Percentiles rank a stretch among this genome's conserved stretches.
Conservation (phyloP, 1,140 invertebrate species). For the Drosophila yakuba region DNA sequence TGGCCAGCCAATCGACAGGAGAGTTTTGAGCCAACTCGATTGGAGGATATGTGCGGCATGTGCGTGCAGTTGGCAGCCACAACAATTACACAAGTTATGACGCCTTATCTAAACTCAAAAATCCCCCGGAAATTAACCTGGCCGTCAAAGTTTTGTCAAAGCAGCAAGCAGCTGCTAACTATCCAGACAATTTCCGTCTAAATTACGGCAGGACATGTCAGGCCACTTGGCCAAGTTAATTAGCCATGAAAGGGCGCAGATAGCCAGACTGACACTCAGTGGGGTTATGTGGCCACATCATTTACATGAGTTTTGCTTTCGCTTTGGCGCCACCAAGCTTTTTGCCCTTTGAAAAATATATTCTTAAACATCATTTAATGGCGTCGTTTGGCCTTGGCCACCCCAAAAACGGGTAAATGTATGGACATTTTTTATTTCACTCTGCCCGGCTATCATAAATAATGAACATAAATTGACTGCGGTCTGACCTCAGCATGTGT, state of each 20-base stretch:
- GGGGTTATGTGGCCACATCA: conserved; percentile 55
- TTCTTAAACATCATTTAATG: conserved; percentile 51
- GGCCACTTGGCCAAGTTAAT: conserved; percentile 55
- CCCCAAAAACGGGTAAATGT: conserved; percentile 15
- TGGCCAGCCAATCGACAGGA: conserved; percentile 16
- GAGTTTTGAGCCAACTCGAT: not conserved
- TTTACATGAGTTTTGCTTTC: conserved; percentile 38
- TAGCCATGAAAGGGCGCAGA: conserved; percentile 58
- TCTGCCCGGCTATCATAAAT: conserved; percentile 51
- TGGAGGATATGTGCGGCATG: conserved; percentile 8
- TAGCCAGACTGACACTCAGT: not conserved
- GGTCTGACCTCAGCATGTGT: conserved; percentile 35
- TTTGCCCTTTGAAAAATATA: conserved; percentile 49
- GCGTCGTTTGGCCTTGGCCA: conserved; percentile 43
- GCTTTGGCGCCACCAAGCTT: not conserved
- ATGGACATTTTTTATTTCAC: conserved; percentile 58
- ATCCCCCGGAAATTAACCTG: conserved; percentile 57
- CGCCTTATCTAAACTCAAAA: conserved; percentile 68
- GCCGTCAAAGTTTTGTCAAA: conserved; percentile 56
- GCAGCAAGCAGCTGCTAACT: conserved; percentile 47
- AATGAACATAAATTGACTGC: conserved; percentile 63
- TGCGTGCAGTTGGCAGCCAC: conserved; percentile 48
- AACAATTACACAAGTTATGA: conserved; percentile 70
- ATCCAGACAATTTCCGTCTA: conserved; percentile 59
- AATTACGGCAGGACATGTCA: conserved; percentile 58